phyloP scores from a whole-genome alignment of 2,888 invertebrate species.

The Eupithecia centaureata region DNA sequence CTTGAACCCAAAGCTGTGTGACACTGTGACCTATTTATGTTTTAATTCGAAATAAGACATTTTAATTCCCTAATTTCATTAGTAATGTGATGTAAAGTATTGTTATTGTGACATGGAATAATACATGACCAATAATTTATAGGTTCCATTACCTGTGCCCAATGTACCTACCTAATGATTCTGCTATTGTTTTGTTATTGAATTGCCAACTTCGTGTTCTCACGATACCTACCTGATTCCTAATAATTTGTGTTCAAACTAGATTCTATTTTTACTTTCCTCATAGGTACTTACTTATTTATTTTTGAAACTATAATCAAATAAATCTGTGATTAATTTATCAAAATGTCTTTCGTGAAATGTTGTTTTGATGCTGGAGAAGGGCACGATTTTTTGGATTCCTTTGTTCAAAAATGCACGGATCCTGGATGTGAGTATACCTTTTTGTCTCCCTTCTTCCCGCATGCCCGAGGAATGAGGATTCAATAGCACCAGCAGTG shows the following conservation, averaged over 20 bases:
- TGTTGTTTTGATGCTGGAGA: conserved; percentile 92
- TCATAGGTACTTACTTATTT: conserved; percentile 3
- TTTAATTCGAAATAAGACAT: not conserved
- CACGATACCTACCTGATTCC: conserved; percentile 12
- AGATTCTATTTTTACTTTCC: conserved; percentile 3
- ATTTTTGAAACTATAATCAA: conserved; percentile 10
- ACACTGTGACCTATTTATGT: conserved; percentile 60
- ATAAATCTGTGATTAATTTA: conserved; percentile 12
- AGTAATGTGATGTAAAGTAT: not conserved
- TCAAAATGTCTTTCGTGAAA: conserved; percentile 87
- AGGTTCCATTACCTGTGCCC: not conserved
- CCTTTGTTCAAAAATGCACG: conserved; percentile 90
- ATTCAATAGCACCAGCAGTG: not conserved
- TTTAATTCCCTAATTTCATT: not conserved
- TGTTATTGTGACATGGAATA: not conserved
- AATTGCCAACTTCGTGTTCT: not conserved
- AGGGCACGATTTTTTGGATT: conserved; percentile 89
- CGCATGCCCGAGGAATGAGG: not conserved
- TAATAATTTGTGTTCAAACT: conserved; percentile 22
- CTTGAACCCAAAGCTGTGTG: conserved; percentile 59
- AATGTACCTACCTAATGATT: too few relatives aligned
- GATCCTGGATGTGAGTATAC: conserved; percentile 91
- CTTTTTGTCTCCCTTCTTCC: not conserved
- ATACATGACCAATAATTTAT: not conserved
- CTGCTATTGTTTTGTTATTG: not conserved